These are phyloP conservation scores for Acanthornis magna DNA, from an alignment of 2,797 vertebrate species.

Conservation along the genomic window DNA sequence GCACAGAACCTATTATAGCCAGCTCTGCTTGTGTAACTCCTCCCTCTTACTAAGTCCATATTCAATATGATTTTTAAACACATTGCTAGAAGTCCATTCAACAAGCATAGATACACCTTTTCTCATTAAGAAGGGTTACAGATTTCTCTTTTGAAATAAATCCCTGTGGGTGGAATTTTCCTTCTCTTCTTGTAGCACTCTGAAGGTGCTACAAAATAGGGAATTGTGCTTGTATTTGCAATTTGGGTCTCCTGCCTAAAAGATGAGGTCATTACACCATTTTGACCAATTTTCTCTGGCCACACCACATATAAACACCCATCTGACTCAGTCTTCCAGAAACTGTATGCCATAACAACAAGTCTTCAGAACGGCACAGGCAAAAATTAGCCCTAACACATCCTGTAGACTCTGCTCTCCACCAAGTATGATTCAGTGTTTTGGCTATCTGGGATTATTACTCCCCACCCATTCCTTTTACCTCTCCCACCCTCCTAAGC, in stretches of 20 bases:
- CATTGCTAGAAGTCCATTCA: background rate
- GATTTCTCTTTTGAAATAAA: background rate
- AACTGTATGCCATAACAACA: background rate
- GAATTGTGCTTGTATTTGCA: background rate
- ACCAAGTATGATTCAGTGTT: background rate
- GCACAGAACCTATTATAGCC: background rate
- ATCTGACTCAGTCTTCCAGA: slow-evolving; percentile 23
- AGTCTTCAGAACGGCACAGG: background rate
- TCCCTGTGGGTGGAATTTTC: background rate
- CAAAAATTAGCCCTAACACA: slow-evolving; percentile 3
- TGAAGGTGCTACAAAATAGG: background rate
- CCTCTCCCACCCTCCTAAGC: background rate
- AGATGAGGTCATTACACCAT: background rate
- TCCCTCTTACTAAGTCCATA: background rate
- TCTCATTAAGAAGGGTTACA: background rate
- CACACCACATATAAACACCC: background rate
- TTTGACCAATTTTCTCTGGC: background rate
- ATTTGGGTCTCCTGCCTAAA: background rate
- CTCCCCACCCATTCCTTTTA: background rate
- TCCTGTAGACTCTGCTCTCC: background rate
- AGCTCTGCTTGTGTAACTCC: background rate
- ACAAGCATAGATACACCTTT: background rate
- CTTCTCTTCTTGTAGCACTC: background rate
- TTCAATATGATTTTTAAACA: background rate
- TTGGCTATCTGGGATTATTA: background rate